Evolutionary conservation across 2,888 invertebrate genomes (phyloP).

Genomic region (Shargacucullia verbasci): DNA sequence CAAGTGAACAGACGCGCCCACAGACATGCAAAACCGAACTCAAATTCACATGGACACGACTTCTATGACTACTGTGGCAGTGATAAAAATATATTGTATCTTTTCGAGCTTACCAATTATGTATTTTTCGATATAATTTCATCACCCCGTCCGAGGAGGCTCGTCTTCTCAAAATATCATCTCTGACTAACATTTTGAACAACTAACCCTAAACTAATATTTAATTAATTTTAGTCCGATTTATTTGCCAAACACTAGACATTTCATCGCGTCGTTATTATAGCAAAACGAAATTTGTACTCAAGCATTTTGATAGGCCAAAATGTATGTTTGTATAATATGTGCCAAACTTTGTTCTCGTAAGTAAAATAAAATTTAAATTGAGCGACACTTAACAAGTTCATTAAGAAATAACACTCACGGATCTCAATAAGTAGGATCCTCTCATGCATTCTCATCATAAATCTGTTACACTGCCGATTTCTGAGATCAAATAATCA

Average conservation of each 20-base stretch:
- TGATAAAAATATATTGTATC: constrained; percentile 84
- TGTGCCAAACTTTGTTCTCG: constrained; percentile 49
- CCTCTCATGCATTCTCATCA: constrained; percentile 56
- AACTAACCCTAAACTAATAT: constrained; percentile 57
- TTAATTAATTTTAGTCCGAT: constrained; percentile 63
- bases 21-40: constrained; percentile 59
- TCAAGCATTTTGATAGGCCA: constrained; percentile 75
- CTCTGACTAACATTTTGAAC: constrained; percentile 73
- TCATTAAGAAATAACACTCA: constrained; percentile 49
- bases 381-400: constrained; percentile 66
- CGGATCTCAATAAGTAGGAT: constrained; percentile 36
- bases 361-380: constrained; percentile 56
- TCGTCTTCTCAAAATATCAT: constrained; percentile 81
- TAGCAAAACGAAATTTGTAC: constrained; percentile 74
- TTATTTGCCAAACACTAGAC: constrained; percentile 53
- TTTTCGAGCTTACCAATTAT: constrained; percentile 69
- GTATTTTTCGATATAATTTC: constrained; percentile 74
- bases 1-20: constrained; percentile 47
- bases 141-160: constrained; percentile 60
- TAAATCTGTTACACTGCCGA: constrained; percentile 69
- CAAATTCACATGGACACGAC: constrained; percentile 56
- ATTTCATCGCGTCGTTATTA: constrained; percentile 45
- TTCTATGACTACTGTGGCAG: constrained; percentile 81
- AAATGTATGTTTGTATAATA: constrained; percentile 53
- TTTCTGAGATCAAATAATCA: constrained; percentile 85